phyloP scores from a whole-genome alignment of 2,113 vertebrate genomes.

The Heptranchias perlo region DNA sequence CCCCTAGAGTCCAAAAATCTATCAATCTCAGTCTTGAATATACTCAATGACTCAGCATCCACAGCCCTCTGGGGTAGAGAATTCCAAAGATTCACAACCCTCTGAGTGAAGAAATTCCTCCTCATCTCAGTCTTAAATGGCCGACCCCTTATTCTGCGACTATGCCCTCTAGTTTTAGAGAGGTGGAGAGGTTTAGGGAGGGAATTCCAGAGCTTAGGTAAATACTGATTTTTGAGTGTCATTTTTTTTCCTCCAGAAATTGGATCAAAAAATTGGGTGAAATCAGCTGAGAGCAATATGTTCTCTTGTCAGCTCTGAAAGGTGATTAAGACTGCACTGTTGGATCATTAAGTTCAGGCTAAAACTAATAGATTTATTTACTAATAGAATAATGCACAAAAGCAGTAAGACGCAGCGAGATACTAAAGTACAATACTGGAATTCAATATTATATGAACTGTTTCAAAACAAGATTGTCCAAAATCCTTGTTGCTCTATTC shows the following conservation, averaged over 20 bases:
- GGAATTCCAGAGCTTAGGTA: too few relatives aligned
- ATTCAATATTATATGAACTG: neutral
- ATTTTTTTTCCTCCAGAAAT: neutral
- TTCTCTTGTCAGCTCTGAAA: neutral
- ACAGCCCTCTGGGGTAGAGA: too few relatives aligned
- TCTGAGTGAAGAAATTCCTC: too few relatives aligned
- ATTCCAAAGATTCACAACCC: too few relatives aligned
- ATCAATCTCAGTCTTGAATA: too few relatives aligned
- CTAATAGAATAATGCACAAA: neutral
- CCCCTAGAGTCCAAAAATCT: too few relatives aligned
- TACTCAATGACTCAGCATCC: too few relatives aligned
- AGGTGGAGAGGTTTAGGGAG: too few relatives aligned
- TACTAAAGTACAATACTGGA: neutral
- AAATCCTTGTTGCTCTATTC: neutral
- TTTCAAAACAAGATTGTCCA: neutral
- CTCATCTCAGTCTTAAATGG: too few relatives aligned
- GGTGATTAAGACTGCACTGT: neutral
- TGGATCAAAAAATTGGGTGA: neutral
- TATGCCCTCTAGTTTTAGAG: too few relatives aligned
- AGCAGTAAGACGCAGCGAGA: neutral
- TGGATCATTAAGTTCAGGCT: neutral
- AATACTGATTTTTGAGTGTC: neutral
- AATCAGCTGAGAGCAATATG: neutral
- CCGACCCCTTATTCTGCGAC: too few relatives aligned
- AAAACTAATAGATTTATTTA: neutral